Percentiles rank a stretch among this genome's conserved stretches.
Conservation (phyloP, 37 sponge, comb jelly and placozoan genomes). For the Theonella swinhoei region DNA sequence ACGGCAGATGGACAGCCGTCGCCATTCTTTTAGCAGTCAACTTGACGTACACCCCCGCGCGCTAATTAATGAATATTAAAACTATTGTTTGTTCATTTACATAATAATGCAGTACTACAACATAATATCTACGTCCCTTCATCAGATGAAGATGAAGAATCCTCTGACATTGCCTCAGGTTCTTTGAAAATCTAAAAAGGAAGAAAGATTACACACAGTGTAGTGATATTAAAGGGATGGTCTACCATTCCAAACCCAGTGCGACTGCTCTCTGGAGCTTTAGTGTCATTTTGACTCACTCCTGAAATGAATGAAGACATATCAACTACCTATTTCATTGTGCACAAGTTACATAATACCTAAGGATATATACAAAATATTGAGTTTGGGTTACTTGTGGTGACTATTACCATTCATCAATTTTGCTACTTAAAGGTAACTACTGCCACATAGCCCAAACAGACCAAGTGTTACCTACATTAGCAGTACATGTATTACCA, state of each 20-base stretch:
- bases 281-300: conserved; percentile 27
- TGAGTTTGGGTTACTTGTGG: too few species aligned
- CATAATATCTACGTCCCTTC: conserved; percentile 26
- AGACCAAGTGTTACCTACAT: too few species aligned
- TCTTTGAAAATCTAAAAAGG: conserved; percentile 24
- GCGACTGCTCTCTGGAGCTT: neutral
- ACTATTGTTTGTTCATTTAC: neutral
- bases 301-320: conserved; percentile 1
- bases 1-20: conserved; percentile 15
- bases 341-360: too few species aligned
- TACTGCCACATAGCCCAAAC: too few species aligned
- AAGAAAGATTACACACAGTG: neutral
- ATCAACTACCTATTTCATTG: too few species aligned
- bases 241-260: neutral
- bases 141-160: conserved; percentile 66
- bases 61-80: neutral
- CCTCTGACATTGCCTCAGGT: conserved; percentile 68
- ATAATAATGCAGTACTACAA: too few species aligned
- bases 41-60: neutral
- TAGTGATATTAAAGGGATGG: neutral
- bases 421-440: too few species aligned
- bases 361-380: too few species aligned
- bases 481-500: too few species aligned
- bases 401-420: too few species aligned
- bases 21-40: too few species aligned